Base-by-base conservation (phyloP, 2,113 vertebrate genomes). In the Empidonax traillii region DNA sequence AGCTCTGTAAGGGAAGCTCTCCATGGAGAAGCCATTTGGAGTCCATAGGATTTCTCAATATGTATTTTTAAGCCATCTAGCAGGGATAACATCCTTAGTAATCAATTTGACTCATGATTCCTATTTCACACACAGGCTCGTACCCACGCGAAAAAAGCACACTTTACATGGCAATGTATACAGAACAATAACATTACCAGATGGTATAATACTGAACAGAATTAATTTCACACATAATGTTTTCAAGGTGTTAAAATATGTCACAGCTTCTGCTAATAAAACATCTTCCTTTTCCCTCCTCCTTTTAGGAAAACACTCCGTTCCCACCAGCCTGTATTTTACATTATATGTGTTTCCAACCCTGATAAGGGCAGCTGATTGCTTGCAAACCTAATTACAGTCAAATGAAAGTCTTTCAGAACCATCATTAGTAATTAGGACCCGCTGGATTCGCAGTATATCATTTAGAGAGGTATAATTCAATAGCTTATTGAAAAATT, bases 321-420 rank as follows among this genome's bases (percentile, higher is more conserved):
- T 80, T 90, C 82, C 90, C 63, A 89, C 89, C 95, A 95, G 96
- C 92, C 92, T 35, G 5, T 90, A 85, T 96, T 97, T 94, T 63
- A 82, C 66, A 88, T 81, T 81, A 94, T 87, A 84, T 94, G 85
- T 90, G 86, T 80, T 94, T 91, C 90, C 92, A 82, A 74, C 84
- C 53, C 76, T 80, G 96, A 95, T 96, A 96, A 96, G 94, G 90
- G 90, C 81, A 96, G 91, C 80, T 97, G 94, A 96, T 84, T 97
- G 97, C 96, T 97, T 97, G 87, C 96, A 96, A 97, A 89, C 82
- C 94, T 97, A 97, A 98, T 97, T 94, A 96, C 52, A 97, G 90
- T 93, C 92, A 96, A 92, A 97, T 95, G 93, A 96, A 94, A 96
- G 87, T 92, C 95, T 86, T 96, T 94, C 90, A 93, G 96, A 97